These are phyloP conservation scores for Cotesia chilonis DNA, from an alignment of 1,140 invertebrate genomes.

Conservation along the genomic window DNA sequence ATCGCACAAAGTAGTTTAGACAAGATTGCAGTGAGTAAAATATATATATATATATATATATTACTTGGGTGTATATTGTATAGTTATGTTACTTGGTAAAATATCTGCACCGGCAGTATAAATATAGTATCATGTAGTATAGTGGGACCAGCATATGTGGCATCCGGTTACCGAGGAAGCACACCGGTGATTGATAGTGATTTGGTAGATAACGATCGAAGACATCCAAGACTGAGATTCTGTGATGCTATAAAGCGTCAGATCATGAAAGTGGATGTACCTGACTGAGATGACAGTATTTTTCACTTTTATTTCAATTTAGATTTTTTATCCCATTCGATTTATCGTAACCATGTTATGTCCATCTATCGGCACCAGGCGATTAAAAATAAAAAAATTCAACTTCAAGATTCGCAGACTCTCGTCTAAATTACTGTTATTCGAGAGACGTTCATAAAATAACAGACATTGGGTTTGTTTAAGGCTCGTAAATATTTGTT, in stretches of 20 bases:
- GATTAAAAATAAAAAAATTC: neutral
- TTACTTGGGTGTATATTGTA: constrained; percentile 4
- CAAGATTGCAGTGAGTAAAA: neutral
- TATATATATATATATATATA: neutral
- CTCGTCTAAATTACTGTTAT: too few relatives aligned
- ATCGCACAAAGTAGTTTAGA: constrained; percentile 7
- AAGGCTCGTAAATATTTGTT: too few relatives aligned
- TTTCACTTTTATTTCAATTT: constrained; percentile 6
- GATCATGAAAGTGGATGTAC: neutral
- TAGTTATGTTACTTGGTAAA: neutral
- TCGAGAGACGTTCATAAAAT: too few relatives aligned
- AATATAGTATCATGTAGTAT: constrained; percentile 7
- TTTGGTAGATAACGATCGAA: constrained; percentile 55
- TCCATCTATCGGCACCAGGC: neutral
- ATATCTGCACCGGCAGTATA: neutral
- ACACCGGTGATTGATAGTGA: constrained; percentile 54
- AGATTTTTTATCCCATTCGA: neutral
- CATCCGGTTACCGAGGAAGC: constrained; percentile 46
- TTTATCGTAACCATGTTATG: neutral
- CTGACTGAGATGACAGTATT: constrained; percentile 34
- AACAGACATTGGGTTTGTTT: too few relatives aligned
- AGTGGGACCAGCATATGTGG: constrained; percentile 22
- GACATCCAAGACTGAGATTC: constrained; percentile 25
- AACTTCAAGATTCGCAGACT: too few relatives aligned
- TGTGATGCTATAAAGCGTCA: neutral